These are phyloP conservation scores for Liodrosophila aerea DNA, from an alignment of 2,888 invertebrate species.

Conservation along the genomic window DNA sequence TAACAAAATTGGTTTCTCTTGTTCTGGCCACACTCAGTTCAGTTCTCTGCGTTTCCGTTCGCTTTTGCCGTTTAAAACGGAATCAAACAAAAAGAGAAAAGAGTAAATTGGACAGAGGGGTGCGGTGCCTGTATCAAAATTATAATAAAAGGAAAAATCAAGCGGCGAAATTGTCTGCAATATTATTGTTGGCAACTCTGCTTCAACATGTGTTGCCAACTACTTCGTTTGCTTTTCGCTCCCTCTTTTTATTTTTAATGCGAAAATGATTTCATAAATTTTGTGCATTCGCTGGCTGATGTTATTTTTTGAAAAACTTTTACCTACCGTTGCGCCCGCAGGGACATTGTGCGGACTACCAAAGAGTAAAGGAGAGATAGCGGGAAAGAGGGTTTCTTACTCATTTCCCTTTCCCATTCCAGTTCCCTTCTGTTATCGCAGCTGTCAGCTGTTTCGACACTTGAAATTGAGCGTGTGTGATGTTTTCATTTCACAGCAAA, in stretches of 20 bases:
- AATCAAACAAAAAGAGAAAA: slow-evolving; percentile 25
- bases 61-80: slow-evolving; percentile 30
- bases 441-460: slow-evolving; percentile 73
- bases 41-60: slow-evolving; percentile 16
- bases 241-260: slow-evolving; percentile 48
- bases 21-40: slow-evolving; percentile 48
- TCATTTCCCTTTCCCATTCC: slow-evolving; percentile 11
- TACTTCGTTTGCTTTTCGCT: slow-evolving; percentile 30
- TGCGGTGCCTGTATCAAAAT: slow-evolving; percentile 5
- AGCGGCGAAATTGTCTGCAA: slow-evolving; percentile 53
- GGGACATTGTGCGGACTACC: slow-evolving; percentile 9
- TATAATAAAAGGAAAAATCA: slow-evolving; percentile 42
- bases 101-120: slow-evolving; percentile 10
- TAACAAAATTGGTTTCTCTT: slow-evolving; percentile 72
- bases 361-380: background rate
- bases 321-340: slow-evolving; percentile 40
- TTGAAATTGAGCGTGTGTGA: slow-evolving; percentile 67
- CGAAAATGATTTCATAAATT: slow-evolving; percentile 62
- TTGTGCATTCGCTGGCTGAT: slow-evolving; percentile 19
- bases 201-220: slow-evolving; percentile 57
- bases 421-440: slow-evolving; percentile 65
- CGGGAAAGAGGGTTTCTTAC: slow-evolving; percentile 4
- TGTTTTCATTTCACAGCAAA: slow-evolving; percentile 58
- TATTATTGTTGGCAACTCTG: slow-evolving; percentile 51
- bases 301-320: slow-evolving; percentile 58